These are phyloP conservation scores for Acrocephalus arundinaceus DNA, from an alignment of 2,113 vertebrate genomes.

Conservation along the genomic window DNA sequence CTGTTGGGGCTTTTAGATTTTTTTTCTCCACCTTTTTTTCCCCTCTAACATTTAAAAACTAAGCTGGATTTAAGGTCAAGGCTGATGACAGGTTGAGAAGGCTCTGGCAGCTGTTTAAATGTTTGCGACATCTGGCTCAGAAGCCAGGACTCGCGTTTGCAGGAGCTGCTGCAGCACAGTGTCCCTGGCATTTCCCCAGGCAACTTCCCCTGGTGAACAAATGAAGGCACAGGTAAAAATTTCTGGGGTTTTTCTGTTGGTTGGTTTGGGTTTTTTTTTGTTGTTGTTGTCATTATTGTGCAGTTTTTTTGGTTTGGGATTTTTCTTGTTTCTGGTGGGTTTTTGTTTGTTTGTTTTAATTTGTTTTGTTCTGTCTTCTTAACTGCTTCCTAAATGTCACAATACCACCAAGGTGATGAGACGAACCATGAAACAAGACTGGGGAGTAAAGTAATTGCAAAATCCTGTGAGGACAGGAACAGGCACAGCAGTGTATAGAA, in stretches of 20 bases:
- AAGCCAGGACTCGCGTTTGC: neutral
- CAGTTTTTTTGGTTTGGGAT: neutral
- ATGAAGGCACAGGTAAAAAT: neutral
- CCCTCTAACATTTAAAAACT: conserved; percentile 73
- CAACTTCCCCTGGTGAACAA: neutral
- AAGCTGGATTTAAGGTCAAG: conserved; percentile 77
- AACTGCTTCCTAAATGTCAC: neutral
- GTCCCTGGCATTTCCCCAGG: neutral
- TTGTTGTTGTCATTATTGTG: neutral
- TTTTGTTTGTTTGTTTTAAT: neutral
- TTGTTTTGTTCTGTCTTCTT: neutral
- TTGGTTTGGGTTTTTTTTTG: neutral
- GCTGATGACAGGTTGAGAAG: conserved; percentile 62
- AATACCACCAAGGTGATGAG: neutral
- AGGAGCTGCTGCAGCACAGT: neutral
- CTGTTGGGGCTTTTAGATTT: neutral
- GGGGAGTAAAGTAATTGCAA: neutral
- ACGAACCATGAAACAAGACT: neutral
- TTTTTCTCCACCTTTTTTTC: neutral
- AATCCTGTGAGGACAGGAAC: neutral
- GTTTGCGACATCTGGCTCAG: conserved; percentile 72
- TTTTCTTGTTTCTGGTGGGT: too few relatives aligned
- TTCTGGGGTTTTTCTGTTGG: neutral
- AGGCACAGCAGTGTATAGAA: neutral
- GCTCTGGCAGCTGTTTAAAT: conserved; percentile 79